Base-by-base conservation (phyloP, 1,140 invertebrate species). In the Calephelis virginiensis region DNA sequence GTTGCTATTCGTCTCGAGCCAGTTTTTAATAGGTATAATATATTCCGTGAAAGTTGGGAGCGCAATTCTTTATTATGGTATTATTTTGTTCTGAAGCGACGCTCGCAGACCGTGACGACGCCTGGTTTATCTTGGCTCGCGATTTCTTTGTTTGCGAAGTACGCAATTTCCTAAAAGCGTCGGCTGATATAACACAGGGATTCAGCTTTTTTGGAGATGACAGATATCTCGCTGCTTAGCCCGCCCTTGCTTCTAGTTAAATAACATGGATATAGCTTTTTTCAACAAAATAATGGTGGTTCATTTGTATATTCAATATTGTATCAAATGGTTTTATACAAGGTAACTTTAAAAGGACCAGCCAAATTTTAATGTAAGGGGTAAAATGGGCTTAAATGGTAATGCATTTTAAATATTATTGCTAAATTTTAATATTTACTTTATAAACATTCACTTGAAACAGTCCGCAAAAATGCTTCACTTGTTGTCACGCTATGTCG, bases 71-170 rank as follows among this genome's bases (percentile, higher is more conserved):
- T 53, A 53, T 53, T 53, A 53, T 53, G 50, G 50, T 53, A 53
- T 53, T 53, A 53, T 53, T 53, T 53, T 17, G 50, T 53, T 53
- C 13, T 45, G 45, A 40, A 73, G 76, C 70, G 73, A 74, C 67
- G 76, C 74, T 76, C 73, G 73, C 78, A 78, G 50, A 77, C 64
- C 77, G 74, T 73, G 83, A 83, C 78, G 77, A 76, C 78, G 69
- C 76, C 72, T 67, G 76, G 70, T 75, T 87, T 87, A 89, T 86
- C 84, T 70, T 50, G 67, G 74, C 73, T 72, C 78, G 80, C 79
- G 85, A 85, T 89, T 84, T 83, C 82, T 84, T 87, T 89, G 85
- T 89, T 85, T 86, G 83, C 75, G 69, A 76, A 79, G 79, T 85
- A 82, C 85, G 86, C 83, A 89, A 82, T 89, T 85, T 85, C 82